Base-by-base conservation (phyloP, 2,888 invertebrate genomes). In the Stomorhina lunata region DNA sequence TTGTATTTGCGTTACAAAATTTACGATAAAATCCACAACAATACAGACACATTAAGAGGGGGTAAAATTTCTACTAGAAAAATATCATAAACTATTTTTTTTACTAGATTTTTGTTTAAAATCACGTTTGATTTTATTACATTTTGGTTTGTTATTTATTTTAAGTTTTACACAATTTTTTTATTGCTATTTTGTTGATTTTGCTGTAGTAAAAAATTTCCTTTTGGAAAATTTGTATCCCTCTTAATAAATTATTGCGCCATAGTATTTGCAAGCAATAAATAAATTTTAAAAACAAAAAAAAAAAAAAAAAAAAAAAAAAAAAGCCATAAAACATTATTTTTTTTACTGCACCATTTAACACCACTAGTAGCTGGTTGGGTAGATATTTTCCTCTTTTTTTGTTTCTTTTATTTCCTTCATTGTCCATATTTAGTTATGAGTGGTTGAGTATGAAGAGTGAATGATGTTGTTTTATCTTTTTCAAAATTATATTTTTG, bases 261-360 rank as follows among this genome's bases (percentile, higher is more conserved):
- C 61, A 73, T 61, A 50, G 75, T 80, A 76, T 57, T 40, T n/a
- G n/a, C n/a, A n/a, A n/a, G 57, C 53, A 77, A 77, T n/a, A n/a
- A n/a, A n/a, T n/a, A 72, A 77, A 43, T 43, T 55, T 61, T 29
- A 15, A 78, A 37, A 40, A 59, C 15, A 50, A 40, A 59, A 50
- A 77, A 63, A 27, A 27, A 48, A 80, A 61, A 59, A 43, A 17
- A 9, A 34, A 34, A 61, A 37, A 68, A 57, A 12, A 71, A 65
- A 75, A 76, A 55, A 57, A 37, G 48, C 61, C 73, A 78, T 82
- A 82, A 81, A 82, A 82, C 45, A 63, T 65, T 75, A 69, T 61
- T 66, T 76, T n/a, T 27, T 73, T 80, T 73, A 65, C 69, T 78
- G 78, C 73, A 82, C 73, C 75, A 78, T 82, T 82, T 78, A 82